phyloP scores from a whole-genome alignment of 2,888 invertebrate species.

The Rotaria magnacalcarata region DNA sequence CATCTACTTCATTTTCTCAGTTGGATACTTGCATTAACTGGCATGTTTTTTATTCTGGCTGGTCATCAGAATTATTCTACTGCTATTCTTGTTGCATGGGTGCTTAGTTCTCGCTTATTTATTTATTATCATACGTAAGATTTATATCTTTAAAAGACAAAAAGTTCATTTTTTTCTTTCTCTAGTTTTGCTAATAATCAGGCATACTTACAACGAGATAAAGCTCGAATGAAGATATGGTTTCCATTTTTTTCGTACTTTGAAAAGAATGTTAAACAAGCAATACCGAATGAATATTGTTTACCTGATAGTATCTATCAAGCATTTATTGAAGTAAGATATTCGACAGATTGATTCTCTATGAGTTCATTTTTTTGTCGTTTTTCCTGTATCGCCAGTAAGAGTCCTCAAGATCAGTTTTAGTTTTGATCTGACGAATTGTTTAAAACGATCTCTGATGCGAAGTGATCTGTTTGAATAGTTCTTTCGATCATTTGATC shows the following conservation, averaged over 20 bases:
- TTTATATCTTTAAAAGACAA: too few relatives aligned
- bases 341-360: background rate
- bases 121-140: conserved; percentile 77
- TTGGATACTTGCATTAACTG: conserved; percentile 98
- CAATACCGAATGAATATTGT: conserved; percentile 77
- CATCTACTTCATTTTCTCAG: conserved; percentile 89
- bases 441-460: too few relatives aligned
- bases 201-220: conserved; percentile 70
- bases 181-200: conserved; percentile 85
- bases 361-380: background rate
- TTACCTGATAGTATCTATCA: background rate
- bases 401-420: too few relatives aligned
- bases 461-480: too few relatives aligned
- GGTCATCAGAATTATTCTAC: conserved; percentile 99
- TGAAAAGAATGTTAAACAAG: conserved; percentile 67
- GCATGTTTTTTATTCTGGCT: conserved; percentile 96
- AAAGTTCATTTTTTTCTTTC: too few relatives aligned
- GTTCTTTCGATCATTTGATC: too few relatives aligned
- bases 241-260: conserved; percentile 94
- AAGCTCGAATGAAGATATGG: conserved; percentile 77
- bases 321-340: background rate
- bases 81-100: conserved; percentile 98
- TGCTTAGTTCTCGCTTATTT: conserved; percentile 88
- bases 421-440: too few relatives aligned
- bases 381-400: background rate